A percentile compares a stretch with the other conserved stretches of the same genome.
phyloP scores from a whole-genome alignment of 2,888 invertebrate species.

The Ennomos quercinarius region DNA sequence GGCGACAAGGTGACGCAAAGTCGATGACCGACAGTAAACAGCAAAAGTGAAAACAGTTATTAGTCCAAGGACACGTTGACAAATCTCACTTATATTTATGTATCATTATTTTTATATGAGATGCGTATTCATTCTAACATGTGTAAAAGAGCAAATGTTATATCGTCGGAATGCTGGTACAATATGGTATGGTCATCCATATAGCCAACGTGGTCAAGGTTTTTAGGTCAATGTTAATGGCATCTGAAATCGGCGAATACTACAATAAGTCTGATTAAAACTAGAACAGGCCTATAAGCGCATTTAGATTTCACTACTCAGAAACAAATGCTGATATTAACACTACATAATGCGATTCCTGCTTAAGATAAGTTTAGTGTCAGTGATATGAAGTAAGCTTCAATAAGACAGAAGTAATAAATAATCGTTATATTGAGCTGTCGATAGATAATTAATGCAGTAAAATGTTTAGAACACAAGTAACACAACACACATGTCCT shows the following conservation, averaged over 20 bases:
- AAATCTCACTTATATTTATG: slow-evolving; percentile 28
- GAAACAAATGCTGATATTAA: too few species aligned
- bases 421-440: too few species aligned
- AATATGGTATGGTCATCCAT: neutral
- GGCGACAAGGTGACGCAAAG: slow-evolving; percentile 57
- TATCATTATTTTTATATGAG: slow-evolving; percentile 1
- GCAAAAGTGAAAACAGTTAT: slow-evolving; percentile 42
- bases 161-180: neutral
- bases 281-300: too few species aligned
- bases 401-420: too few species aligned
- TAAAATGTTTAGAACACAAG: too few species aligned
- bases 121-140: neutral
- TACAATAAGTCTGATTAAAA: too few species aligned
- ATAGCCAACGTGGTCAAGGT: slow-evolving; percentile 27
- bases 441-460: too few species aligned
- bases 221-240: slow-evolving; percentile 28
- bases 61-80: slow-evolving; percentile 40
- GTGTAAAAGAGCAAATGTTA: neutral
- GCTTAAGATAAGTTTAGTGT: too few species aligned
- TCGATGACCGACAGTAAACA: slow-evolving; percentile 49
- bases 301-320: too few species aligned
- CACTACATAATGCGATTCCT: too few species aligned
- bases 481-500: too few species aligned
- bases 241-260: neutral
- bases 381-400: too few species aligned